Conservation (phyloP, 2,113 vertebrate genomes). For the Cebus imitator region DNA sequence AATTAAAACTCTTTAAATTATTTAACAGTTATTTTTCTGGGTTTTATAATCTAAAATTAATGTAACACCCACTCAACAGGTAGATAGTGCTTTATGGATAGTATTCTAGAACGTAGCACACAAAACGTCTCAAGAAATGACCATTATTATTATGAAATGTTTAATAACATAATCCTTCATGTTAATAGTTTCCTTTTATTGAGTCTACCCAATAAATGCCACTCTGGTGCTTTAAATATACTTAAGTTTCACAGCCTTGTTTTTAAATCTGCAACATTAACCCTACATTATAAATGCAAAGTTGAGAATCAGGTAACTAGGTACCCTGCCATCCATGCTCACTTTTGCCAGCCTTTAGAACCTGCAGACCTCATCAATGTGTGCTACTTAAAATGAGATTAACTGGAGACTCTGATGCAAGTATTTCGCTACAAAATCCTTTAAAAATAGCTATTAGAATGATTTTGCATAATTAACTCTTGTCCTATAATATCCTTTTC, state of each 20-base stretch:
- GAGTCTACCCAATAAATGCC: not conserved
- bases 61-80: not conserved
- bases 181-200: not conserved
- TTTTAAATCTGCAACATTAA: not conserved
- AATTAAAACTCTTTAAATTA: not conserved
- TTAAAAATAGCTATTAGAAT: not conserved
- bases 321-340: not conserved
- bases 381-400: not conserved
- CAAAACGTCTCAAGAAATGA: not conserved
- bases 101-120: not conserved
- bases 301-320: not conserved
- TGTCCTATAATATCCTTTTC: not conserved
- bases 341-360: not conserved
- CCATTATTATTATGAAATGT: not conserved
- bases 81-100: not conserved
- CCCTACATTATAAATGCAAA: not conserved
- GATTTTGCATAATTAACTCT: not conserved
- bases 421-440: not conserved
- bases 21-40: not conserved
- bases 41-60: not conserved
- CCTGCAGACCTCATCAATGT: not conserved
- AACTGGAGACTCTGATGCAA: no score
- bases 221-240: not conserved
- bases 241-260: not conserved
- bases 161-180: not conserved